Evolutionary conservation across 2,797 vertebrate species (phyloP).

Genomic region (Microcaecilia unicolor): DNA sequence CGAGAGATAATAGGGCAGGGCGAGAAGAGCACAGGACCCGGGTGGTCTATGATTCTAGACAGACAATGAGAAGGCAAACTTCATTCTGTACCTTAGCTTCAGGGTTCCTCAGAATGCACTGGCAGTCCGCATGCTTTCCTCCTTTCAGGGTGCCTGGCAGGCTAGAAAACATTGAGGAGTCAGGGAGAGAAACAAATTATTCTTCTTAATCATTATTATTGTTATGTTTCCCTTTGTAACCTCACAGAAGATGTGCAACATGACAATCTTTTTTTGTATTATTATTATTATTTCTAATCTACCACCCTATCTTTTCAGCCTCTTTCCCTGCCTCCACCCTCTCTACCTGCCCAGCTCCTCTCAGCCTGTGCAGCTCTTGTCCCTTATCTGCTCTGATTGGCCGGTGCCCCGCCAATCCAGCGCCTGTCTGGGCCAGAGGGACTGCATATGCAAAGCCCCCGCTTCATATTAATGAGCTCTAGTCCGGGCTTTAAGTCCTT

Average conservation of each 20-base stretch:
- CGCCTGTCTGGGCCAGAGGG: conserved; percentile 63
- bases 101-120: conserved; percentile 7
- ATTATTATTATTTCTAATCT: neutral
- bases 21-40: too few relatives aligned
- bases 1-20: neutral
- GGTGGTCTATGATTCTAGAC: too few relatives aligned
- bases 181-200: conserved; percentile 30
- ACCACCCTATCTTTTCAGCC: neutral
- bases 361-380: conserved; percentile 46
- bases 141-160: too few relatives aligned
- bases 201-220: too few relatives aligned
- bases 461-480: conserved; percentile 98
- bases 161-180: conserved; percentile 17
- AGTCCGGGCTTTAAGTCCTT: conserved; percentile 97
- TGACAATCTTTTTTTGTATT: neutral
- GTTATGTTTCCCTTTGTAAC: conserved; percentile 15
- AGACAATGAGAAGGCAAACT: conserved; percentile 20
- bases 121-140: conserved; percentile 16
- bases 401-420: conserved; percentile 70
- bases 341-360: conserved; percentile 43
- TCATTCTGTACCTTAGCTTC: conserved; percentile 24
- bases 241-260: conserved; percentile 12
- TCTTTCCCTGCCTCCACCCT: conserved; percentile 19
- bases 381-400: conserved; percentile 66
- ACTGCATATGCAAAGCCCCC: conserved; percentile 85